Percentiles rank a stretch among this genome's conserved stretches.
phyloP scores from a whole-genome alignment of 2,113 vertebrate species.

The Microtus richardsoni region DNA sequence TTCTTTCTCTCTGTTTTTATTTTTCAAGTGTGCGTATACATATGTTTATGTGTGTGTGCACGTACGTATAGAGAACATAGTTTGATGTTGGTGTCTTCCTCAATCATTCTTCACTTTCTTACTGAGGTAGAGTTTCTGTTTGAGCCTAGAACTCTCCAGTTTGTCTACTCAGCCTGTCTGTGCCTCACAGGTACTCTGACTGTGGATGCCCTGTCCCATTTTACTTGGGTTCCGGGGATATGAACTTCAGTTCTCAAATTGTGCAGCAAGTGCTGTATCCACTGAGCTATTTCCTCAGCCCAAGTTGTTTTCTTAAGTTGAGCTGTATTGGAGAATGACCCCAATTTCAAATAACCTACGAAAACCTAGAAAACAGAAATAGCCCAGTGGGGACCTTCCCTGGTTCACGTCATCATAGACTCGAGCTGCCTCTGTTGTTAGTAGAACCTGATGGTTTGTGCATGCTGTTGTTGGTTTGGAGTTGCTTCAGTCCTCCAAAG shows the following conservation, averaged over 20 bases:
- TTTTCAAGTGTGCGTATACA: no score
- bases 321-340: slow-evolving; percentile 16
- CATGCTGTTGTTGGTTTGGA: slow-evolving; percentile 96
- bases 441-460: slow-evolving; percentile 90
- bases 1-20: background rate
- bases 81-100: background rate
- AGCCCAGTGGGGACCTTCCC: background rate
- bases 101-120: background rate
- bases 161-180: background rate
- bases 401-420: slow-evolving; percentile 83
- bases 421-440: slow-evolving; percentile 87
- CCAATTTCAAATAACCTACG: background rate
- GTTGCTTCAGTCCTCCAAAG: slow-evolving; percentile 92
- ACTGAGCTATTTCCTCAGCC: no score
- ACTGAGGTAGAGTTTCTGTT: background rate
- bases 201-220: background rate
- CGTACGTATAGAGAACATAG: background rate
- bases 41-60: background rate
- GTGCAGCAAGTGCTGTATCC: background rate
- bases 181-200: background rate
- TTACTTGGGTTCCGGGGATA: background rate
- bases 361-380: slow-evolving; percentile 44
- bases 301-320: background rate
- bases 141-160: background rate
- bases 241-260: background rate